Percentiles rank a stretch among this genome's conserved stretches.
Conservation (phyloP, 2,888 invertebrate genomes). For the Dioctria rufipes region DNA sequence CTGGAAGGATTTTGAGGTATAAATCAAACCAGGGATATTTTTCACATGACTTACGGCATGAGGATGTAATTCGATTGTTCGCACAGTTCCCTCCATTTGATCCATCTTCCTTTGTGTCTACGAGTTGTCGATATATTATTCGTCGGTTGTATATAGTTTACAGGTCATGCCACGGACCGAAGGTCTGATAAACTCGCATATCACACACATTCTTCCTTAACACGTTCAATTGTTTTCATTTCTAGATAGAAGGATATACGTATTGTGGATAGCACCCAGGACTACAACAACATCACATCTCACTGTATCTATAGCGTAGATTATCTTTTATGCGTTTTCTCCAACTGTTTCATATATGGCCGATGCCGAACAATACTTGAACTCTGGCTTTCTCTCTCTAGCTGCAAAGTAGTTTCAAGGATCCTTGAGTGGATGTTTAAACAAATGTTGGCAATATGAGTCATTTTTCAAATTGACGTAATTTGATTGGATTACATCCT, state of each 20-base stretch:
- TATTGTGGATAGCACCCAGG: neutral
- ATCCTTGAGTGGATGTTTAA: constrained; percentile 15
- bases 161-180: neutral
- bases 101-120: constrained; percentile 49
- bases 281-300: neutral
- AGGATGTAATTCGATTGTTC: constrained; percentile 59
- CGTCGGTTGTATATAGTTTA: neutral
- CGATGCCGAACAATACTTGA: neutral
- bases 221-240: constrained; percentile 28
- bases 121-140: constrained; percentile 16
- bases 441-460: constrained; percentile 33
- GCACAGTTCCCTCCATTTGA: constrained; percentile 55
- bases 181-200: neutral
- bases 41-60: constrained; percentile 58
- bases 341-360: constrained; percentile 4
- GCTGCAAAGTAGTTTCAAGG: constrained; percentile 29
- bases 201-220: constrained; percentile 18
- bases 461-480: constrained; percentile 40
- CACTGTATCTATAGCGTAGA: neutral
- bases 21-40: constrained; percentile 57
- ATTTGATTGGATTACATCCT: constrained; percentile 32
- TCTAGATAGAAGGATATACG: neutral
- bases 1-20: constrained; percentile 51
- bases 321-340: neutral
- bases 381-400: neutral